Conservation (phyloP, 2,797 vertebrate species). For the Phrynocephalus vlangalii region DNA sequence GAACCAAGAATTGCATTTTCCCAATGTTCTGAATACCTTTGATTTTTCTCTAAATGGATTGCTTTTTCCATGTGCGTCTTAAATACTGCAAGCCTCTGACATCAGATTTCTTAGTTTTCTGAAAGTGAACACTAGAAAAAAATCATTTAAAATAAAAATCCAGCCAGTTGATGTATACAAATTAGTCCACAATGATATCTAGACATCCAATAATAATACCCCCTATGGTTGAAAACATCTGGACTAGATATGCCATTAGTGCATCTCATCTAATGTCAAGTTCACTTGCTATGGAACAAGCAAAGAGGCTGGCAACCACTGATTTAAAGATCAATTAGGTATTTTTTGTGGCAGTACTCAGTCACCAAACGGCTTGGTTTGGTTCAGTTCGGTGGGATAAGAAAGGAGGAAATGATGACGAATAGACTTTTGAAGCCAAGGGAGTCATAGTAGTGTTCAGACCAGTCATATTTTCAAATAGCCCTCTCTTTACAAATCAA, state of each 20-base stretch:
- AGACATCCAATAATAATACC: slow-evolving; percentile 33
- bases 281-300: neutral
- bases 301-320: neutral
- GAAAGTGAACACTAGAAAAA: slow-evolving; percentile 13
- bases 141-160: neutral
- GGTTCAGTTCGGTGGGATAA: neutral
- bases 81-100: neutral
- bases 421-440: neutral
- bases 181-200: slow-evolving; percentile 18
- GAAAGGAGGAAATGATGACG: slow-evolving; percentile 11
- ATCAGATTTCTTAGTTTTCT: neutral
- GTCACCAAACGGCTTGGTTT: neutral
- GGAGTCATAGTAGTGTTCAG: neutral
- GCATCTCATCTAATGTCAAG: slow-evolving; percentile 4
- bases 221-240: slow-evolving; percentile 27
- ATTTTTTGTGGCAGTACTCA: neutral
- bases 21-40: neutral
- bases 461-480: neutral
- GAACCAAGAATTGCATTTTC: neutral
- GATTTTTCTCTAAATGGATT: neutral
- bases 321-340: slow-evolving; percentile 22
- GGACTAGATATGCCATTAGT: slow-evolving; percentile 14
- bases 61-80: neutral
- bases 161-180: slow-evolving; percentile 33
- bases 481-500: neutral